Percentiles rank a stretch among this genome's conserved stretches.
Conservation (phyloP, 2,797 vertebrate species). For the Leptodactylus fallax region DNA sequence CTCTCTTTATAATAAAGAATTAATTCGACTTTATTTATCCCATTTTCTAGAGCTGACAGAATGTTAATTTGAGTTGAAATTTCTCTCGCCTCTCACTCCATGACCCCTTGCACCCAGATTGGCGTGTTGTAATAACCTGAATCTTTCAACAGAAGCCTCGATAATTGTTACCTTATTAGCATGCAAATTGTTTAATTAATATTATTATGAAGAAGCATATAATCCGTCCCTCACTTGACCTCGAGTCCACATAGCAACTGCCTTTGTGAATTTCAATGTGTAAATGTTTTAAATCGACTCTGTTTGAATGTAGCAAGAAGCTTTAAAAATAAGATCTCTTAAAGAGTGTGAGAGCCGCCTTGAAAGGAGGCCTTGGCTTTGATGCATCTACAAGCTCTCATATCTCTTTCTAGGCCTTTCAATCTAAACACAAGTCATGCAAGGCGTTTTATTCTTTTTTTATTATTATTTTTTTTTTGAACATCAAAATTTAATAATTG, state of each 20-base stretch:
- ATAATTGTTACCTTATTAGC: conserved; percentile 99
- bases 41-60: conserved; percentile 97
- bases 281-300: conserved; percentile 88
- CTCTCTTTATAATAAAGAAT: conserved; percentile 94
- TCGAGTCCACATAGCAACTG: conserved; percentile 90
- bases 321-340: conserved; percentile 79
- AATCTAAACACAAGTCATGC: conserved; percentile 82
- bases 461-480: conserved; percentile 74
- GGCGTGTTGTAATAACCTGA: conserved; percentile 99
- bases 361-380: conserved; percentile 74
- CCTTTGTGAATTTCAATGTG: conserved; percentile 88
- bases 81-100: conserved; percentile 94
- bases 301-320: conserved; percentile 83
- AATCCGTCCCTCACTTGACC: conserved; percentile 99
- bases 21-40: conserved; percentile 99
- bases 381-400: conserved; percentile 78
- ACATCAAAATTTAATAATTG: conserved; percentile 96
- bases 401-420: conserved; percentile 79
- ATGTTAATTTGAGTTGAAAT: conserved; percentile 99
- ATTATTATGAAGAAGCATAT: conserved; percentile 99
- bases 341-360: conserved; percentile 82
- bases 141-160: conserved; percentile 99
- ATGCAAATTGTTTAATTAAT: conserved; percentile 99
- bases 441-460: conserved; percentile 80
- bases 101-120: conserved; percentile 98